Conservation (phyloP, 2,888 invertebrate species). For the Apodemia zela region DNA sequence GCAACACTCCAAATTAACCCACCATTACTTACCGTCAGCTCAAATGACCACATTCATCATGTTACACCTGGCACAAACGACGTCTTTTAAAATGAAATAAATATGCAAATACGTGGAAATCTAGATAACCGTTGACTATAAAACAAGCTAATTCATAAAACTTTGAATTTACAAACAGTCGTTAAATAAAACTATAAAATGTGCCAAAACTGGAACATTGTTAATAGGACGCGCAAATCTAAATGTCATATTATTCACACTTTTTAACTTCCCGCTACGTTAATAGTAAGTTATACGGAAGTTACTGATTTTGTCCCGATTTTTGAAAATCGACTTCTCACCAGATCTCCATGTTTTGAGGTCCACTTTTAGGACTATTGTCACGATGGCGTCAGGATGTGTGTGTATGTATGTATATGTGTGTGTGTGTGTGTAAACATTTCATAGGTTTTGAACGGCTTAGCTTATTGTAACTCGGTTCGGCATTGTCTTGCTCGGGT, state of each 20-base stretch:
- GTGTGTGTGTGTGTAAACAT: too few species aligned
- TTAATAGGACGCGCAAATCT: neutral
- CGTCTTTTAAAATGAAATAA: neutral
- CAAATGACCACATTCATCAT: neutral
- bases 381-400: too few species aligned
- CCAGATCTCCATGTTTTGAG: too few species aligned
- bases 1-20: conserved; percentile 21
- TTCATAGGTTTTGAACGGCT: too few species aligned
- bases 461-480: too few species aligned
- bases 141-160: conserved; percentile 6
- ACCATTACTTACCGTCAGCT: neutral
- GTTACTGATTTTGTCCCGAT: too few species aligned
- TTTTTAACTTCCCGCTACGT: too few species aligned
- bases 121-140: conserved; percentile 1
- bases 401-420: too few species aligned
- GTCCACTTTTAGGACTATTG: too few species aligned
- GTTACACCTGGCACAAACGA: conserved; percentile 4
- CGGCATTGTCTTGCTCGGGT: too few species aligned
- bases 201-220: neutral
- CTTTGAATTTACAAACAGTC: neutral
- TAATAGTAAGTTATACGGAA: too few species aligned
- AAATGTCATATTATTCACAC: neutral
- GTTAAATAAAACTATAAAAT: neutral
- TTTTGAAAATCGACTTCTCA: too few species aligned
- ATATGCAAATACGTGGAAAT: neutral